Percentiles rank a stretch among this genome's conserved stretches.
phyloP scores from a whole-genome alignment of 2,113 vertebrate species.

The Cyanocitta stelleri region DNA sequence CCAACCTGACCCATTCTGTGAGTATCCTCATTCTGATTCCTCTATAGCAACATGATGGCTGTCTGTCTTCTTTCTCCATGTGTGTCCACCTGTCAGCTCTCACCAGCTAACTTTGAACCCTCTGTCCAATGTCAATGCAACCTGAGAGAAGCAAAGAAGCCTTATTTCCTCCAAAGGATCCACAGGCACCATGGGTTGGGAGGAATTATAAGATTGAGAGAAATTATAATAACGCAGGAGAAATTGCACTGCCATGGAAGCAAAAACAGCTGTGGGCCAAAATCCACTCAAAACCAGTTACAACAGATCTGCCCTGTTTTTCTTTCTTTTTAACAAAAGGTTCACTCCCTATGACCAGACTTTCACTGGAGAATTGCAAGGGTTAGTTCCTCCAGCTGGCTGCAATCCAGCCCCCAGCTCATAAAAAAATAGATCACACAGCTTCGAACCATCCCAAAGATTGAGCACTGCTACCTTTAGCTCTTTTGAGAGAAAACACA shows the following conservation, averaged over 20 bases:
- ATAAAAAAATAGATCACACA: not conserved
- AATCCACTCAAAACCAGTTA: not conserved
- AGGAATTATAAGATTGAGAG: not conserved
- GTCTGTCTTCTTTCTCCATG: not conserved
- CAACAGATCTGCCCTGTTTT: not conserved
- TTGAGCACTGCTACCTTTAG: constrained; percentile 10
- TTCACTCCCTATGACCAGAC: not conserved
- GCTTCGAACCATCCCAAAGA: not conserved
- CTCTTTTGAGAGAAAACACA: not conserved
- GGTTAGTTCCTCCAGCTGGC: not conserved
- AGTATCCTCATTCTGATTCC: not conserved
- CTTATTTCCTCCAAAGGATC: not conserved
- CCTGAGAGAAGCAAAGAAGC: not conserved
- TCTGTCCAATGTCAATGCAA: not conserved
- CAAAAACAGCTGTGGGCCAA: not conserved
- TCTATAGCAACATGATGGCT: not conserved
- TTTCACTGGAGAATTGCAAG: not conserved
- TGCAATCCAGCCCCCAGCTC: not conserved
- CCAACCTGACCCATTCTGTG: not conserved
- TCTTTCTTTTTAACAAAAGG: not conserved
- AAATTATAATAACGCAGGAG: not conserved
- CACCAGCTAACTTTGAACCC: not conserved
- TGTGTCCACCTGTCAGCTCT: not conserved
- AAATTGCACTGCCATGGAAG: not conserved
- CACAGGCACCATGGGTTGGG: not conserved